Percentiles rank a stretch among this genome's conserved stretches.
These are phyloP conservation scores for Saccopteryx bilineata DNA, from an alignment of 2,113 vertebrate species.

Conservation along the genomic window DNA sequence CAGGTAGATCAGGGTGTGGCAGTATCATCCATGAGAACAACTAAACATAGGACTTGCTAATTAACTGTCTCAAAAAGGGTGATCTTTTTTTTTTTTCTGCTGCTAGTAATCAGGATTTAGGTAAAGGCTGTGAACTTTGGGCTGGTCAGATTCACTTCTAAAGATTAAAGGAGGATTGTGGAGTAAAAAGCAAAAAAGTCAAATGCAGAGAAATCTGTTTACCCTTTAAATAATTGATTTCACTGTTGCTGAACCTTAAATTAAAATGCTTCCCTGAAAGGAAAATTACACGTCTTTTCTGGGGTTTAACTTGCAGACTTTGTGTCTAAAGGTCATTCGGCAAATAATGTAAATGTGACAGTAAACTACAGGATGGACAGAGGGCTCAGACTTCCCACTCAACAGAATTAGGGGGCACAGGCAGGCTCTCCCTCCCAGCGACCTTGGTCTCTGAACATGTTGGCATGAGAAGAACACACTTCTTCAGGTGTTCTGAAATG, in stretches of 20 bases:
- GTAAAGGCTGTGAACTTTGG: neutral
- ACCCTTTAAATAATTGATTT: neutral
- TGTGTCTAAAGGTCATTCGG: slow-evolving; percentile 70
- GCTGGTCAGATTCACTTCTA: neutral
- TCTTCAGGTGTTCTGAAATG: neutral
- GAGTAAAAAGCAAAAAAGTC: neutral
- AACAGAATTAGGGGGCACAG: neutral
- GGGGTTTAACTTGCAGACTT: neutral
- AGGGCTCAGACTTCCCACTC: neutral
- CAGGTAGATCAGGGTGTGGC: neutral
- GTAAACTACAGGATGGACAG: neutral
- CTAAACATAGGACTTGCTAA: neutral
- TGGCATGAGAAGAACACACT: neutral
- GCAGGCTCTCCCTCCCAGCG: neutral
- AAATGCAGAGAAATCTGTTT: neutral
- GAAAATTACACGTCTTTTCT: neutral
- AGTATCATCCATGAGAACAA: neutral
- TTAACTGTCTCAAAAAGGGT: neutral
- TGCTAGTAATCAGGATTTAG: neutral
- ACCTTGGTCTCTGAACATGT: neutral
- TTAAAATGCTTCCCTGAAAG: slow-evolving; percentile 65
- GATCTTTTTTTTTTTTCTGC: neutral
- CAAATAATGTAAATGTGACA: neutral
- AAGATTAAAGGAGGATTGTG: neutral
- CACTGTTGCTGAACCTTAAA: slow-evolving; percentile 39